phyloP scores from a whole-genome alignment of 2,797 vertebrate species.

The Tenualosa thibaudeaui region DNA sequence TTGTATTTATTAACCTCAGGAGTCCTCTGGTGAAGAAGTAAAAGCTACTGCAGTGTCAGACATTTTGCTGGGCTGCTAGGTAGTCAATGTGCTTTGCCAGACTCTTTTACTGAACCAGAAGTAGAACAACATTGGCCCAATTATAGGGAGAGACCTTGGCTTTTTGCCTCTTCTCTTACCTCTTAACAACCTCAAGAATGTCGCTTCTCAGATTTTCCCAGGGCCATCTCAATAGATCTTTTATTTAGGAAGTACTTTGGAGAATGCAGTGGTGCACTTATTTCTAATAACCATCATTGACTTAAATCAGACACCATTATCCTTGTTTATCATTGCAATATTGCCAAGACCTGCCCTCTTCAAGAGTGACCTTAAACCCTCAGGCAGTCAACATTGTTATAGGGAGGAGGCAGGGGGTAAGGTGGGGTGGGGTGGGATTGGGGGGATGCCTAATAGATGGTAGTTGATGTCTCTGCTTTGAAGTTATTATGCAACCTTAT shows the following conservation, averaged over 20 bases:
- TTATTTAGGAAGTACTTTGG: constrained; percentile 71
- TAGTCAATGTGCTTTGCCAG: constrained; percentile 19
- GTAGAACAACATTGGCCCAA: constrained; percentile 31
- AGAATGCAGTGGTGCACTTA: constrained; percentile 48
- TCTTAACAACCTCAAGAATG: constrained; percentile 56
- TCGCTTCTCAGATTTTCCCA: constrained; percentile 67
- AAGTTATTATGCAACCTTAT: constrained; percentile 21
- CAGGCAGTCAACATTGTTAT: not conserved
- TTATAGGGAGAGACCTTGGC: constrained; percentile 38
- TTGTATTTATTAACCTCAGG: constrained; percentile 19
- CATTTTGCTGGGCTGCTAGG: constrained; percentile 14
- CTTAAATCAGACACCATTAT: constrained; percentile 52
- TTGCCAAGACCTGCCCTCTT: constrained; percentile 65
- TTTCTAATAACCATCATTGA: constrained; percentile 62
- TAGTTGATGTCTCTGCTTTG: not conserved
- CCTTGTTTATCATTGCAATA: constrained; percentile 52
- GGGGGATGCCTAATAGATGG: not conserved
- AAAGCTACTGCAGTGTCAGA: not conserved
- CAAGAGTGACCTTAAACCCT: constrained; percentile 11
- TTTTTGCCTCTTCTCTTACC: constrained; percentile 31
- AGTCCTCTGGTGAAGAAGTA: not conserved
- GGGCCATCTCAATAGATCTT: constrained; percentile 63
- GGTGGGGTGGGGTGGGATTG: not conserved
- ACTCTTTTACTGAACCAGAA: constrained; percentile 23
- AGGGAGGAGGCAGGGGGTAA: not conserved